Evolutionary conservation across 2,888 invertebrate species (phyloP), one percentile per base, ranked within the genome.

Genomic region (Ommatoiulus sabulosus): DNA sequence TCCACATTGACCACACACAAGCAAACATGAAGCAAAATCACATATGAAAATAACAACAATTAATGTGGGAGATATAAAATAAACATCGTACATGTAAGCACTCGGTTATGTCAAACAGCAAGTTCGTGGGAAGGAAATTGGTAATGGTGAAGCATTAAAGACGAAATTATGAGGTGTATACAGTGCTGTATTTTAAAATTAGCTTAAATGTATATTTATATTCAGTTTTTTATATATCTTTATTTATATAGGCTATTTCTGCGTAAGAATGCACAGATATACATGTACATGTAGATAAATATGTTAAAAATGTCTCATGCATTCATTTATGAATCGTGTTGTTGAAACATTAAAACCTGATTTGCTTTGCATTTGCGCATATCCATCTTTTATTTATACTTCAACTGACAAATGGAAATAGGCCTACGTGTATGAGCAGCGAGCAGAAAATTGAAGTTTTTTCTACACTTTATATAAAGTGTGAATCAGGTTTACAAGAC

Each of bases 1-100:
- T 87, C 44, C 85, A 85, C 85, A 85, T 85, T 85, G 85, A 85
- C 85, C 85, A 85, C 85, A 44, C 72, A 72, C 72, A 72, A 72
- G 72, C 72, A 72, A 72, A 85, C 85, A 85, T 85, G 85, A 85
- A 46, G 46, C 85, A 85, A 3, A 72, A 10, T 72, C 24, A 72
- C 72, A 7, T 24, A 72, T 72, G 72, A 72, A 8, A 35, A 20
- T 72, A 72, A 72, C 72, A 72, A 20, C 72, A 72, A 72, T 72
- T 52, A 52, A 52, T 52, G 12, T 12, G 52, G 10, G 20, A 24
- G 6, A 72, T 72, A 72, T 5, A 7, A n/a, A 5, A 20, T 20
- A 10, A 72, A 20, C 72, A 24, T 72, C 20, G 24, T 24, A 72
- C 72, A 24, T 20, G 72, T 5, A 72, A 10, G 24, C 72, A 72